Conservation (phyloP, 2,113 vertebrate genomes). For the rabbit (Oryctolagus cuniculus) region mOryCun1.1 NC_091445.1:63672001-63672500, state of each 20-base stretch:
- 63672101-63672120: too few relatives aligned
- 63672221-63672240: background rate
- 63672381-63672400: background rate
- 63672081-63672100: too few relatives aligned
- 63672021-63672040: too few relatives aligned
- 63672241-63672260: background rate
- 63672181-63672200: too few relatives aligned
- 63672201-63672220: background rate
- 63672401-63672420: conserved; percentile 16
- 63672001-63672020: too few relatives aligned
- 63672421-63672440: background rate
- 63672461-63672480: background rate
- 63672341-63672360: background rate
- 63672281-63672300: background rate
- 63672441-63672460: background rate
- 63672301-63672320: conserved; percentile 11
- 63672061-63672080: too few relatives aligned
- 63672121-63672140: too few relatives aligned
- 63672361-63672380: background rate
- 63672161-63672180: too few relatives aligned
- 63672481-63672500: background rate
- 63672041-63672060: too few relatives aligned
- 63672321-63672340: background rate
- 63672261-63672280: background rate
- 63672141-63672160: too few relatives aligned